Base-by-base conservation (phyloP, 2,113 vertebrate genomes). In the Danionella cerebrum region DNA sequence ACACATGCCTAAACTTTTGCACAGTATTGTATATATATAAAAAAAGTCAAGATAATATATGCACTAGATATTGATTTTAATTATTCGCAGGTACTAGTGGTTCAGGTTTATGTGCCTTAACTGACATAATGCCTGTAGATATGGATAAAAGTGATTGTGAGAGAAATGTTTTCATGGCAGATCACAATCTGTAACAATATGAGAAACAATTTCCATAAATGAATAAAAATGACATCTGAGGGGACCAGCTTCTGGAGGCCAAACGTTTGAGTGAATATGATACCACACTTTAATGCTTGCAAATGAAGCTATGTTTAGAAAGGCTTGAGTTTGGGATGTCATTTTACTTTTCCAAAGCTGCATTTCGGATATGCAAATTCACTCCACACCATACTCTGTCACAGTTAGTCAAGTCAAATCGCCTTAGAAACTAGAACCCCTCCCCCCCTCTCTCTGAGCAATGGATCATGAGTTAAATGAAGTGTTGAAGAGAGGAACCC, bases 401-500 rank as follows among this genome's bases (percentile, higher is more conserved):
- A 45, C 11, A 31, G 24, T 60, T 45, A 9, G 25, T 45, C 19
- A 60, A 21, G 24, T 44, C 58, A 60, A 19, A 45, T 18, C 39
- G 7, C 11, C 39, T 45, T 44, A 29, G n/a, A 29, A 42, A 59
- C 55, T 27, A 14, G 41, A 24, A 41, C 22, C 2, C 29, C 14
- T 12, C 29, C 4, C 29, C 39, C 55, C 22, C 39, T 45, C 41
- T 57, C 27, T 64, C 65, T n/a, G 44, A 76, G 71, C 31, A 52
- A 47, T 64, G 35, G 65, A 55, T 69, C 54, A 48, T 50, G 67
- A 69, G 47, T 59, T 69, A 69, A 76, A 76, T 76, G 70, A 71
- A 72, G 66, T 72, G 70, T 66, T 41, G 16, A 69, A 62, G 60
- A 69, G 52, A 22, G 24, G 47, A 39, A 72, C 24, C 19, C 45